Evolutionary conservation across 2,113 vertebrate species (phyloP), one percentile per base, ranked within the genome.

Genomic region (Eudyptes chrysolophus): DNA sequence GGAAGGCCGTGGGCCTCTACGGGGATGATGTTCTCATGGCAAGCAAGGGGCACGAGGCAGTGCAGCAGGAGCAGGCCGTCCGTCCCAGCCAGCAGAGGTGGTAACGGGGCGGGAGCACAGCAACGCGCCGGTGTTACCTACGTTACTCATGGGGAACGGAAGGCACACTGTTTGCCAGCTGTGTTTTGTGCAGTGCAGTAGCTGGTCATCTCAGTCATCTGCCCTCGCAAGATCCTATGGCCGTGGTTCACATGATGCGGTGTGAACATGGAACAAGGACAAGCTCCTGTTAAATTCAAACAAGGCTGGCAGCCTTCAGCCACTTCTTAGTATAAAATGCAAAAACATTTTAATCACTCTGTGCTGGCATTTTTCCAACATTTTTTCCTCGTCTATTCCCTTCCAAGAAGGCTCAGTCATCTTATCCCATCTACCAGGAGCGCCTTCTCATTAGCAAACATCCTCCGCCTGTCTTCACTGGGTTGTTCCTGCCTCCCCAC

Each of bases 91-190:
- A 4, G 68, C 29, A 2, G 27, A 1, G 30, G 3, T 4, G 49
- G 49, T 16, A 4, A 1, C 0, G 8, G 46, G 30, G 48, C 66
- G 27, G 72, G 60, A n/a, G 64, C 72, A 1, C 38, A 1, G 85
- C 7, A 0, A 14, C 0, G 13, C 1, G 13, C 40, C 48, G 0
- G 5, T 1, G 7, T 4, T 8, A 1, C 17, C 20, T 1, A 1
- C 7, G 1, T 0, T 6, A 7, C 55, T 46, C 7, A 1, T 0
- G 34, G 27, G 11, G 40, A 58, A 1, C 27, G 2, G 62, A 10
- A n/a, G 38, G 58, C 27, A 2, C 40, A 7, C 36, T 1, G 25
- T 7, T 38, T 1, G 0, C 14, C 20, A 21, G 42, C 25, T 2
- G 0, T 6, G 6, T 32, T 12, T 2, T 8, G 24, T 2, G 40